A percentile compares a stretch with the other conserved stretches of the same genome.
Conservation (phyloP, 2,888 invertebrate species). For the Erebia palarica region DNA sequence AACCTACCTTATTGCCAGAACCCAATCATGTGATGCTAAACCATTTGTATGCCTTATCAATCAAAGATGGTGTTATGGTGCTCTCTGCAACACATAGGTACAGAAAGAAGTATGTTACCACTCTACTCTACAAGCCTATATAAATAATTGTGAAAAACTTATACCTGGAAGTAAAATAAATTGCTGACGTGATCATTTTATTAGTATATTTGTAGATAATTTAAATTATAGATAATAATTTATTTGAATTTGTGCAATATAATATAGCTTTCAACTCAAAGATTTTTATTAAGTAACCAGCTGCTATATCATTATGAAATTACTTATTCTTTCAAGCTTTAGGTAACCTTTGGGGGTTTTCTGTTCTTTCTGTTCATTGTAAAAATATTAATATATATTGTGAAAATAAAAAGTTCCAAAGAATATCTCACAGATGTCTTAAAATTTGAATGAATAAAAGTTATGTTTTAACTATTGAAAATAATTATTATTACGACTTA, state of each 20-base stretch:
- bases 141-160: constrained; percentile 64
- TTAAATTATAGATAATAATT: constrained; percentile 31
- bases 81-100: constrained; percentile 99
- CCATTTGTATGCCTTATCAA: constrained; percentile 99
- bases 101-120: constrained; percentile 99
- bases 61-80: constrained; percentile 99
- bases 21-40: constrained; percentile 99
- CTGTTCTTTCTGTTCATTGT: too few relatives aligned
- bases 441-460: too few relatives aligned
- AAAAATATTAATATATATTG: too few relatives aligned
- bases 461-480: too few relatives aligned
- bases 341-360: too few relatives aligned
- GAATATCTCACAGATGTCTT: too few relatives aligned
- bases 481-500: too few relatives aligned
- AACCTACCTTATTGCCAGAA: constrained; percentile 99
- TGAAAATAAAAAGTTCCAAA: too few relatives aligned
- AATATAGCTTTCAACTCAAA: constrained; percentile 24
- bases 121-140: constrained; percentile 98
- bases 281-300: constrained; percentile 16
- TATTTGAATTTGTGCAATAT: constrained; percentile 36
- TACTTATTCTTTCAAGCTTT: too few relatives aligned
- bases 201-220: constrained; percentile 35
- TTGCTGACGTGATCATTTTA: constrained; percentile 25
- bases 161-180: constrained; percentile 16
- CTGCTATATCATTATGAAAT: too few relatives aligned